Base-by-base conservation (phyloP, 2,888 invertebrate genomes). In the Himalopsyche anomala region DNA sequence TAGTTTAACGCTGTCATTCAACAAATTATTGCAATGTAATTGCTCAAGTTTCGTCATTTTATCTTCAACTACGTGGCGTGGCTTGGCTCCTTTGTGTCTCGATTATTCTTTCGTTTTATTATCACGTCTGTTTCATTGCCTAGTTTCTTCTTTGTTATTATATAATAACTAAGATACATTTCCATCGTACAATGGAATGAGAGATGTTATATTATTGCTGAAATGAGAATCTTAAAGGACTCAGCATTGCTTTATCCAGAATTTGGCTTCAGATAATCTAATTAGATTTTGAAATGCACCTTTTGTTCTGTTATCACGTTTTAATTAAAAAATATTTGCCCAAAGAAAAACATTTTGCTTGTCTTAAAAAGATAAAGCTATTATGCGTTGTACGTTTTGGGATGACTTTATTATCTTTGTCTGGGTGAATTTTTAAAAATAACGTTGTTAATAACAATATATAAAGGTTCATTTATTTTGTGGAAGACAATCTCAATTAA, bases 81-180 rank as follows among this genome's bases (percentile, higher is more conserved):
- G 62, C 19, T 56, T 62, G 62, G 62, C 62, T 11, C 62, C 62
- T 62, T 62, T 62, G 62, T 62, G 62, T 62, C 62, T 62, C 19
- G 62, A 62, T 62, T 62, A 62, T 62, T 62, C 62, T 62, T 62
- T 62, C 62, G 62, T 62, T 62, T 62, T 62, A 62, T 62, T 62
- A 62, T 62, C 19, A 62, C 62, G 62, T 62, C 62, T 62, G 28
- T 62, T 62, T 62, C 62, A 62, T 62, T 62, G 62, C 62, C 62
- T 62, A 62, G 62, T 62, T 62, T 62, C 62, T 62, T 19, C 62
- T 62, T 62, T 62, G 62, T 62, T 62, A 28, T 62, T 62, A 62
- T 62, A 62, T 62, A 62, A 62, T 62, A 62, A 62, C 62, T 62
- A 62, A 62, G 62, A 62, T 62, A 62, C 62, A 62, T 62, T 62